These are phyloP conservation scores for Athrips mouffetella DNA, from an alignment of 2,888 invertebrate species.

Conservation along the genomic window DNA sequence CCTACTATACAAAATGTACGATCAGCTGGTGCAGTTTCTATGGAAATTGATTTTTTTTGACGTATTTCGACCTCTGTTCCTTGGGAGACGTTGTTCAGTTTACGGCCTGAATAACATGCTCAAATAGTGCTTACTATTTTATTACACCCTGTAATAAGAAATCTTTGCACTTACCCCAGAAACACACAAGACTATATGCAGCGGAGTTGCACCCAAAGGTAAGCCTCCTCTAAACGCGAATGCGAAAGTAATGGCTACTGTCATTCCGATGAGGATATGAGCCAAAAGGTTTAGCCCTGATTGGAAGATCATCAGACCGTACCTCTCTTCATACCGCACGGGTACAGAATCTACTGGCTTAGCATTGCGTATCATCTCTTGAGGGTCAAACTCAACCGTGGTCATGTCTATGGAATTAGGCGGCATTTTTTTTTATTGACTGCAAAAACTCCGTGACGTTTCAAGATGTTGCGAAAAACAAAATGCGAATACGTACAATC, in stretches of 20 bases:
- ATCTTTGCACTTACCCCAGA: constrained; percentile 52
- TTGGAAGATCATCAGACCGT: constrained; percentile 44
- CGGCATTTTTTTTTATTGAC: constrained; percentile 30
- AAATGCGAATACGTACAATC: constrained; percentile 14
- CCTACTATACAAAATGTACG: too few relatives aligned
- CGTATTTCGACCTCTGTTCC: too few relatives aligned
- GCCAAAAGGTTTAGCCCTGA: constrained; percentile 45
- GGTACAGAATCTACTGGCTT: neutral
- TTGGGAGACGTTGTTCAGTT: too few relatives aligned
- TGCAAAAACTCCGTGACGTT: neutral
- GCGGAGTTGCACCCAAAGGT: constrained; percentile 39
- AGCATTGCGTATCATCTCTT: constrained; percentile 17
- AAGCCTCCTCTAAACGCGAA: constrained; percentile 43
- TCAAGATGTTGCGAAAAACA: neutral
- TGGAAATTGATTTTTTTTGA: too few relatives aligned
- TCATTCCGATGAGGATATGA: constrained; percentile 52
- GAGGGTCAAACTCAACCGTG: constrained; percentile 24
- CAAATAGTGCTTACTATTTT: too few relatives aligned
- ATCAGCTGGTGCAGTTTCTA: too few relatives aligned
- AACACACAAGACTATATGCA: constrained; percentile 57
- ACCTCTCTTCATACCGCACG: constrained; percentile 25
- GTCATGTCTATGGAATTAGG: constrained; percentile 33
- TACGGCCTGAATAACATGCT: too few relatives aligned
- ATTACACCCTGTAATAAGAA: constrained; percentile 40
- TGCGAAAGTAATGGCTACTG: constrained; percentile 40